These are phyloP conservation scores for Ardeotis arabs DNA, from an alignment of 2,113 vertebrate genomes.

Conservation along the genomic window DNA sequence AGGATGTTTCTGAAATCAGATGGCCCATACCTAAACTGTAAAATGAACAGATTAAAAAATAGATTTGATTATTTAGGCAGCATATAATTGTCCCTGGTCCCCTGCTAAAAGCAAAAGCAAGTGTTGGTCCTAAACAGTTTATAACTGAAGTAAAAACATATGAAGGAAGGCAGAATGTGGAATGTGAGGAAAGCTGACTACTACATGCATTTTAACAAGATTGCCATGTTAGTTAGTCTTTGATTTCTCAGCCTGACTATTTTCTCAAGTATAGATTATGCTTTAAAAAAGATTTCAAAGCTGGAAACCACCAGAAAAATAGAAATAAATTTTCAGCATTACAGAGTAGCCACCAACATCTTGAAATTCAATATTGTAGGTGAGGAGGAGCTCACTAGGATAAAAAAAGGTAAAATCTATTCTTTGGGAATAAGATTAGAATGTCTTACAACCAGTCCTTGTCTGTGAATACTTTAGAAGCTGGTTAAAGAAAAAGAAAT, in stretches of 20 bases:
- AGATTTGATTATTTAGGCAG: neutral
- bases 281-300: neutral
- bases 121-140: neutral
- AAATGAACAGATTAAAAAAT: neutral
- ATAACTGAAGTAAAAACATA: neutral
- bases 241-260: neutral
- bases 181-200: neutral
- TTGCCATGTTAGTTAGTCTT: neutral
- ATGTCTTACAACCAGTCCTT: neutral
- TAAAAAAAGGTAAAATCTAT: neutral
- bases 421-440: neutral
- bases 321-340: neutral
- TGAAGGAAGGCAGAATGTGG: neutral
- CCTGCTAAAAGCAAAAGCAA: neutral
- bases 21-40: neutral
- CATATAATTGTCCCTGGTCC: neutral
- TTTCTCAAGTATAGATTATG: neutral
- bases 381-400: neutral
- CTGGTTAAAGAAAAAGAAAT: neutral
- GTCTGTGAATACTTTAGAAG: neutral
- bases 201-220: neutral
- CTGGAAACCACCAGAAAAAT: neutral
- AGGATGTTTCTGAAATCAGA: neutral
- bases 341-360: neutral
- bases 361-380: neutral